These are phyloP conservation scores for Calosoma granatense DNA, from an alignment of 1,140 invertebrate species.

Conservation along the genomic window DNA sequence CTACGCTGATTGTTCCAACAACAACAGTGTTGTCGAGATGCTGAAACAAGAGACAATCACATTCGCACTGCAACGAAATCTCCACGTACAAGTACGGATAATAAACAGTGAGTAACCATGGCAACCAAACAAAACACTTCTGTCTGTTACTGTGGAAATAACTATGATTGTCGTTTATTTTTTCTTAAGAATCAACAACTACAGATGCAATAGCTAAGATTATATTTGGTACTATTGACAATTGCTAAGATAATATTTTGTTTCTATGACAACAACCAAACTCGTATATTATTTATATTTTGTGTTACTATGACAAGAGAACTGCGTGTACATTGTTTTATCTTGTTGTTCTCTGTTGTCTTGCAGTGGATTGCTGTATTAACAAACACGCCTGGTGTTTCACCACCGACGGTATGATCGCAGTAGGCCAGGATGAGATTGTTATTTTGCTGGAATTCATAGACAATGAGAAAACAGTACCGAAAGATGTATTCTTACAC, in stretches of 20 bases:
- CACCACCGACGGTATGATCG: slow-evolving; percentile 65
- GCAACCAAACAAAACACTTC: background rate
- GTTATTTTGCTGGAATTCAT: slow-evolving; percentile 68
- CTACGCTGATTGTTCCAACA: slow-evolving; percentile 45
- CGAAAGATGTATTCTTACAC: slow-evolving; percentile 69
- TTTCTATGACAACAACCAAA: too few relatives aligned
- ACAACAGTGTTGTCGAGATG: slow-evolving; percentile 38
- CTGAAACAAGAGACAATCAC: slow-evolving; percentile 53
- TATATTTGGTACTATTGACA: slow-evolving; percentile 1
- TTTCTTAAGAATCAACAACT: too few relatives aligned
- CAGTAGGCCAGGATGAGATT: slow-evolving; percentile 79
- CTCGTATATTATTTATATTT: too few relatives aligned
- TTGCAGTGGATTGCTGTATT: slow-evolving; percentile 72
- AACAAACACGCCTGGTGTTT: slow-evolving; percentile 73
- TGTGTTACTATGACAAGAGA: too few relatives aligned
- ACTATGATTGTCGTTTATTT: too few relatives aligned
- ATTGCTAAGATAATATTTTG: slow-evolving; percentile 2
- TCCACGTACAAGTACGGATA: slow-evolving; percentile 67
- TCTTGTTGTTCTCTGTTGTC: slow-evolving; percentile 15
- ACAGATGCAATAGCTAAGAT: background rate
- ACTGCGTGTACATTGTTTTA: background rate
- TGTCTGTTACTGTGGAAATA: too few relatives aligned
- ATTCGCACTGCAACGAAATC: slow-evolving; percentile 72
- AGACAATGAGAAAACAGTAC: slow-evolving; percentile 55
- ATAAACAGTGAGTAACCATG: slow-evolving; percentile 65